phyloP scores from a whole-genome alignment of 2,113 vertebrate species.

The Helogale parvula region DNA sequence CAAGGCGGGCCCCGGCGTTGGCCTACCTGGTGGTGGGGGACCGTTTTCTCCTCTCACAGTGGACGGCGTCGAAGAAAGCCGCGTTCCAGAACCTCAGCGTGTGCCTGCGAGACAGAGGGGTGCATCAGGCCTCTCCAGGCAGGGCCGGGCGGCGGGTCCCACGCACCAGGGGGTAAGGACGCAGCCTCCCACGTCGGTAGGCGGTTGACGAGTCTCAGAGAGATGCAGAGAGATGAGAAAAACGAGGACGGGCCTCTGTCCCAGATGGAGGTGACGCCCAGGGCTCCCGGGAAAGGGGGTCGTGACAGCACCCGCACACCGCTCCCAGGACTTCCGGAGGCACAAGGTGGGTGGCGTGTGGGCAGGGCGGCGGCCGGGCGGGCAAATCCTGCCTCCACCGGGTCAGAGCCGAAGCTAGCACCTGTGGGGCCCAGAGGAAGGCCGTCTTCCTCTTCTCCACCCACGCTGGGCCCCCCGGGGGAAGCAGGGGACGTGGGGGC shows the following conservation, averaged over 20 bases:
- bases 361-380: background rate
- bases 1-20: background rate
- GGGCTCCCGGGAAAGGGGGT: rapidly evolving
- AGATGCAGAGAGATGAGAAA: background rate
- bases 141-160: rapidly evolving
- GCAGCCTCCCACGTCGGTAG: rapidly evolving
- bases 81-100: conserved; percentile 97
- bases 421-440: rapidly evolving
- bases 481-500: background rate
- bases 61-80: conserved; percentile 97
- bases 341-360: rapidly evolving
- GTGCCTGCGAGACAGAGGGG: conserved; percentile 88
- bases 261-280: background rate
- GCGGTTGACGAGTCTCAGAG: background rate
- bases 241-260: rapidly evolving
- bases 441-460: rapidly evolving
- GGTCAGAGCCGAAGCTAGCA: background rate
- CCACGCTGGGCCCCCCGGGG: background rate
- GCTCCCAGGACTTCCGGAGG: background rate
- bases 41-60: conserved; percentile 96
- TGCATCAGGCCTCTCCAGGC: rapidly evolving
- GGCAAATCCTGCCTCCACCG: background rate
- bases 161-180: rapidly evolving
- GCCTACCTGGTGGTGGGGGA: conserved; percentile 97
- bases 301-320: rapidly evolving